phyloP scores from a whole-genome alignment of 1,140 invertebrate genomes.

The Papilio machaon region DNA sequence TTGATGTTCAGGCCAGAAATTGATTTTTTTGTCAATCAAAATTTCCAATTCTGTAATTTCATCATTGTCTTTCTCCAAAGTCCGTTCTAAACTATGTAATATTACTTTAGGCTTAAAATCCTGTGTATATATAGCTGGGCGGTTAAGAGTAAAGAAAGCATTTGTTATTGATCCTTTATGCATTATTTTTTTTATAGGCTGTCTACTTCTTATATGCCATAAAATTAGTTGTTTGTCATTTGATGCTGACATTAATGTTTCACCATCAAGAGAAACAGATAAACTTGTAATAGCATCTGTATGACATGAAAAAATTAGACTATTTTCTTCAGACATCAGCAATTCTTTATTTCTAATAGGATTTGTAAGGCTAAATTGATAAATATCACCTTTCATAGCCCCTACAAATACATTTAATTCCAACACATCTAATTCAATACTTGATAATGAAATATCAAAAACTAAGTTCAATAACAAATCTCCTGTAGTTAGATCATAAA shows the following conservation, averaged over 20 bases:
- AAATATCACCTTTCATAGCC: conserved; percentile 86
- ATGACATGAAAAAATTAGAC: conserved; percentile 84
- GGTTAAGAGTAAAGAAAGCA: conserved; percentile 82
- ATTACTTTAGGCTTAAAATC: conserved; percentile 66
- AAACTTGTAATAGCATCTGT: conserved; percentile 86
- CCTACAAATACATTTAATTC: conserved; percentile 90
- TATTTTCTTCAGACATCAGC: conserved; percentile 82
- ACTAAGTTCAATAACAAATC: conserved; percentile 87
- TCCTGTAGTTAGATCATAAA: conserved; percentile 89
- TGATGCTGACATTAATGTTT: conserved; percentile 88
- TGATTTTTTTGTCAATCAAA: conserved; percentile 60
- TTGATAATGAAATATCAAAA: conserved; percentile 87
- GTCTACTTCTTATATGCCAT: conserved; percentile 90
- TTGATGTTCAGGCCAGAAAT: conserved; percentile 62
- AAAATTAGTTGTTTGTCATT: conserved; percentile 88
- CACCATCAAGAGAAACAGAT: conserved; percentile 87
- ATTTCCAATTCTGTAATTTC: conserved; percentile 68
- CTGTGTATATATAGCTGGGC: conserved; percentile 67
- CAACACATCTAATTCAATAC: conserved; percentile 86
- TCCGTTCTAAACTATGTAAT: conserved; percentile 68
- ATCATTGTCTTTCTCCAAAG: conserved; percentile 65
- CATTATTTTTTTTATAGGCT: conserved; percentile 86
- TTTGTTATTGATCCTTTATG: conserved; percentile 90
- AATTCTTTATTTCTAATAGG: conserved; percentile 86
- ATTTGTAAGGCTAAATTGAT: conserved; percentile 85